Evolutionary conservation across 92 coral and sea anemone species (phyloP).

Genomic region (Parazoanthus darwini): DNA sequence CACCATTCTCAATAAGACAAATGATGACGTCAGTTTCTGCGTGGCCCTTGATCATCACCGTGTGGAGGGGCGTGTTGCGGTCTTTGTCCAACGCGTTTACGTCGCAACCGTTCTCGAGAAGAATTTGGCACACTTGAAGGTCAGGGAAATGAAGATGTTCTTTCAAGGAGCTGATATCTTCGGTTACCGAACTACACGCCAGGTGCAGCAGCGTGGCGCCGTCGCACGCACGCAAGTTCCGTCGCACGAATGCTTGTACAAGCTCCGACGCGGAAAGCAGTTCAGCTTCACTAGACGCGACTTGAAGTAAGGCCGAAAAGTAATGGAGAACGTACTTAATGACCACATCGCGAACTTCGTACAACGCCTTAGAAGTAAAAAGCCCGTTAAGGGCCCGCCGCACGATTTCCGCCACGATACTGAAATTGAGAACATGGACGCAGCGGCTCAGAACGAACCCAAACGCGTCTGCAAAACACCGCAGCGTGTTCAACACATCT

Average conservation of each 20-base stretch:
- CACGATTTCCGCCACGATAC: conserved; percentile 60
- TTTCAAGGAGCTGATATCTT: conserved; percentile 73
- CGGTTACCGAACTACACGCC: conserved; percentile 66
- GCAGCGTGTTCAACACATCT: conserved; percentile 73
- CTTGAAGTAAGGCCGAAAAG: conserved; percentile 68
- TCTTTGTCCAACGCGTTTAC: conserved; percentile 56
- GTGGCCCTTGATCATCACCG: conserved; percentile 73
- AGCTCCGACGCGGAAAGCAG: conserved; percentile 54
- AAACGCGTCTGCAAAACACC: conserved; percentile 82
- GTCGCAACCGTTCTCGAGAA: conserved; percentile 69
- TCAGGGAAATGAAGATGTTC: conserved; percentile 83
- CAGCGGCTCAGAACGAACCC: conserved; percentile 80
- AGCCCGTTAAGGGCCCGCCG: conserved; percentile 62
- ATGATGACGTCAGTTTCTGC: conserved; percentile 67
- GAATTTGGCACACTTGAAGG: conserved; percentile 61
- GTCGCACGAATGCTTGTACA: conserved; percentile 59
- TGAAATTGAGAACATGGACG: conserved; percentile 61
- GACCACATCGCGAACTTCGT: conserved; percentile 70
- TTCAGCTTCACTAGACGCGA: conserved; percentile 55
- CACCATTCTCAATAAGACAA: conserved; percentile 61
- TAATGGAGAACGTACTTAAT: conserved; percentile 74
- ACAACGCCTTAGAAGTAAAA: conserved; percentile 47
- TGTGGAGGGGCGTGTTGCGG: conserved; percentile 71
- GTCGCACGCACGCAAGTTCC: conserved; percentile 64
- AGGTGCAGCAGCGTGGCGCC: conserved; percentile 72